A percentile compares a stretch with the other conserved stretches of the same genome.
These are phyloP conservation scores for Platyrinchus mystaceus DNA, from an alignment of 2,797 vertebrate species.

Conservation along the genomic window DNA sequence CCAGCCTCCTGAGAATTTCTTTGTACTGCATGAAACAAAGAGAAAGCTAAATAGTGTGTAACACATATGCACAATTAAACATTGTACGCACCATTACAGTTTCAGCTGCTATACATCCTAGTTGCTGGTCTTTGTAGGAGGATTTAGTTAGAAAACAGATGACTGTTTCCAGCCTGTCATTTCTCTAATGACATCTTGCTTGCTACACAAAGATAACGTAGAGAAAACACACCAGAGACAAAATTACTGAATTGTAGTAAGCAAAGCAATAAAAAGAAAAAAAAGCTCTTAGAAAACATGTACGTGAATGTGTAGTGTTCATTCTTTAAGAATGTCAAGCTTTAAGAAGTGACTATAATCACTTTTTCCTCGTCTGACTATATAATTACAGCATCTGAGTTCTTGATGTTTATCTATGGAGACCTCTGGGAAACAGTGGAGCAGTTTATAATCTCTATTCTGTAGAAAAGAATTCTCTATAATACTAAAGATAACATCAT, in stretches of 20 bases:
- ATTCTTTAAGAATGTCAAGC: background rate
- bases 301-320: background rate
- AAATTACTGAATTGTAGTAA: background rate
- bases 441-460: background rate
- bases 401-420: background rate
- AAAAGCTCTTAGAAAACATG: background rate
- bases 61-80: constrained; percentile 26
- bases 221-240: background rate
- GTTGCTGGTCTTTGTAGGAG: background rate
- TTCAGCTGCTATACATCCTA: background rate
- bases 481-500: background rate
- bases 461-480: background rate
- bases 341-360: background rate
- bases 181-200: background rate
- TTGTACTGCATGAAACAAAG: constrained; percentile 19
- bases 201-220: background rate
- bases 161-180: background rate
- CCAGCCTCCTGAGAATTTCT: constrained; percentile 19
- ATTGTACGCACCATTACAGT: background rate
- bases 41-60: constrained; percentile 2
- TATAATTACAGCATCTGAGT: background rate
- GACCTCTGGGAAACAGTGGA: background rate
- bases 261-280: background rate
- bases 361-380: background rate
- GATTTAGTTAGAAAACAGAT: constrained; percentile 15